A percentile compares a stretch with the other conserved stretches of the same genome.
Conservation (phyloP, 2,797 vertebrate species). For the Alectoris magna region DNA sequence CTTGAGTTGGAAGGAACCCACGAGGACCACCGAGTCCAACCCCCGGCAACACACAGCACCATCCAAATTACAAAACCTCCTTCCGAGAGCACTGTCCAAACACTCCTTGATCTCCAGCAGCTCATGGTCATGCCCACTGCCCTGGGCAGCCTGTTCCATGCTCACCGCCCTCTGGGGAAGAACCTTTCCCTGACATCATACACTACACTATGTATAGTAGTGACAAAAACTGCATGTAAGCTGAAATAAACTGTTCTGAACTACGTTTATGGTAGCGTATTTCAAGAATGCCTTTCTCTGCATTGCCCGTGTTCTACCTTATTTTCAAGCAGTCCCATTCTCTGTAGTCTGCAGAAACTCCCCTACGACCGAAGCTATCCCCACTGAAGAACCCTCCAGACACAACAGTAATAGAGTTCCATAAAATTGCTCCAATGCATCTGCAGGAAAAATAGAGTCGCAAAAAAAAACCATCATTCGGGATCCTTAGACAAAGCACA, state of each 20-base stretch:
- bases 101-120: too few species aligned
- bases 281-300: background rate
- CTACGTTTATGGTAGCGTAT: background rate
- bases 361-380: background rate
- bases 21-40: background rate
- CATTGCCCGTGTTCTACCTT: background rate
- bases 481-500: background rate
- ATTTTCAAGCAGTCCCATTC: background rate
- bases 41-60: too few species aligned
- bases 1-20: background rate
- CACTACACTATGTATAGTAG: background rate
- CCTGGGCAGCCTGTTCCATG: too few species aligned
- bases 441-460: background rate
- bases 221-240: background rate
- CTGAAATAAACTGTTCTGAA: background rate
- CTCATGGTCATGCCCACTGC: too few species aligned
- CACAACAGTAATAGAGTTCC: fast-evolving
- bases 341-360: background rate
- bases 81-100: too few species aligned
- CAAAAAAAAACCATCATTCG: background rate
- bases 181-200: background rate
- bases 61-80: too few species aligned
- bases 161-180: too few species aligned
- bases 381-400: background rate
- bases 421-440: background rate